phyloP scores from a whole-genome alignment of 2,113 vertebrate species.

The Condylura cristata region DNA sequence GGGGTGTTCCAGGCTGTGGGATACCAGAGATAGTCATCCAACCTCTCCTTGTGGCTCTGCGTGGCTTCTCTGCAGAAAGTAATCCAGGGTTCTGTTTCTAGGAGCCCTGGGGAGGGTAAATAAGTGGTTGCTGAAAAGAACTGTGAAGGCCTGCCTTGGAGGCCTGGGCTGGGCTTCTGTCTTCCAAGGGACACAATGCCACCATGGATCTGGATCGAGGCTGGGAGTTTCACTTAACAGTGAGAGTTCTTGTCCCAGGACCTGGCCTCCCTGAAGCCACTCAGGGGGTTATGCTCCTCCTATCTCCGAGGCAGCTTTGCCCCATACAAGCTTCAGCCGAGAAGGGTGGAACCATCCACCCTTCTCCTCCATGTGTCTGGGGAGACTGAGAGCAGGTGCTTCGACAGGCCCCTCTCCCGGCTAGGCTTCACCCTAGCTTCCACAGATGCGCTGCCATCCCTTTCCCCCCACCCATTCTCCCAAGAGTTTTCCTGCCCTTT shows the following conservation, averaged over 20 bases:
- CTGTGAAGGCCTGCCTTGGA: not conserved
- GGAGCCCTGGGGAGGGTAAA: not conserved
- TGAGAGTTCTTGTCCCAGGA: not conserved
- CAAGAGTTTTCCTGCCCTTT: conserved; percentile 13
- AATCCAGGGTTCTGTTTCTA: not conserved
- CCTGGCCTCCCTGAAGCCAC: not conserved
- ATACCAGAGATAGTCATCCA: not conserved
- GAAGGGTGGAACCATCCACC: not conserved
- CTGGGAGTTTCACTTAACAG: not conserved
- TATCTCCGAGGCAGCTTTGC: not conserved
- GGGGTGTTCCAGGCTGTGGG: not conserved
- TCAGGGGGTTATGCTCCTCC: not conserved
- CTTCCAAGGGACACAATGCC: not conserved
- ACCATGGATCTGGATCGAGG: not conserved
- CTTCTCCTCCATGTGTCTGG: not conserved
- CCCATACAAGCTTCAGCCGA: not conserved
- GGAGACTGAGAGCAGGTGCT: not conserved
- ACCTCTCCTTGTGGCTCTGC: not conserved
- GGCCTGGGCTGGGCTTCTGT: not conserved
- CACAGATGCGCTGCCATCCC: not conserved
- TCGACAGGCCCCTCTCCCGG: not conserved
- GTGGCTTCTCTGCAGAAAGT: not conserved
- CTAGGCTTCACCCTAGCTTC: not conserved
- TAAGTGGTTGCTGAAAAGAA: not conserved
- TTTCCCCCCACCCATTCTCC: not conserved